Evolutionary conservation across 2,797 vertebrate genomes (phyloP).

Genomic region (Peromyscus aztecus): DNA sequence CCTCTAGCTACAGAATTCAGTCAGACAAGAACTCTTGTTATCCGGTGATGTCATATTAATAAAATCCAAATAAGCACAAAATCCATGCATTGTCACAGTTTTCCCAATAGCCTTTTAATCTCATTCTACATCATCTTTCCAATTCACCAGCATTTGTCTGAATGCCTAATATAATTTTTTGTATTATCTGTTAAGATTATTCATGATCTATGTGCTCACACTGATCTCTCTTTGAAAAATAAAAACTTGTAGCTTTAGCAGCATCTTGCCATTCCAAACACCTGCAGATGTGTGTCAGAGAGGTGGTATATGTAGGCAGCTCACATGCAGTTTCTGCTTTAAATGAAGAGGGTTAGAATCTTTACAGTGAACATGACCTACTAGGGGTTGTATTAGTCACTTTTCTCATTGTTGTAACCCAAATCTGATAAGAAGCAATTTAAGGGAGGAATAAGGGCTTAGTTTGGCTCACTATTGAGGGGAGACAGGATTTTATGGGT

Average conservation of each 20-base stretch:
- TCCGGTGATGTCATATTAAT: constrained; percentile 77
- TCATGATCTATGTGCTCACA: constrained; percentile 2
- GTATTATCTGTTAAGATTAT: constrained; percentile 35
- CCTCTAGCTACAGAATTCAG: constrained; percentile 75
- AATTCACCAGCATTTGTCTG: constrained; percentile 76
- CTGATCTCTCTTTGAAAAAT: constrained; percentile 33
- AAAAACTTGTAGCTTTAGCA: neutral
- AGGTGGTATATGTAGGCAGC: neutral
- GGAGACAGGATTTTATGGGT: neutral
- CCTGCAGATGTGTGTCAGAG: neutral
- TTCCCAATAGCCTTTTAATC: constrained; percentile 77
- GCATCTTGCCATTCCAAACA: neutral
- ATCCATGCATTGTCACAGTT: constrained; percentile 69
- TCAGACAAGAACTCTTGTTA: constrained; percentile 78
- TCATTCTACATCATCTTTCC: constrained; percentile 77
- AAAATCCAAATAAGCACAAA: constrained; percentile 73
- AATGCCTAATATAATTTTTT: constrained; percentile 11
- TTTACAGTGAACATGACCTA: constrained; percentile 7
- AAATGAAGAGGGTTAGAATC: neutral
- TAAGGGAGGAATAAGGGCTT: neutral
- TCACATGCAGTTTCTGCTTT: neutral
- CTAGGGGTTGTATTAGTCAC: neutral
- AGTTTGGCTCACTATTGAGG: neutral
- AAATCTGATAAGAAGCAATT: neutral
- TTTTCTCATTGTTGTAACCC: neutral